Conservation (phyloP, 2,113 vertebrate genomes). For the Regulus satrapa region DNA sequence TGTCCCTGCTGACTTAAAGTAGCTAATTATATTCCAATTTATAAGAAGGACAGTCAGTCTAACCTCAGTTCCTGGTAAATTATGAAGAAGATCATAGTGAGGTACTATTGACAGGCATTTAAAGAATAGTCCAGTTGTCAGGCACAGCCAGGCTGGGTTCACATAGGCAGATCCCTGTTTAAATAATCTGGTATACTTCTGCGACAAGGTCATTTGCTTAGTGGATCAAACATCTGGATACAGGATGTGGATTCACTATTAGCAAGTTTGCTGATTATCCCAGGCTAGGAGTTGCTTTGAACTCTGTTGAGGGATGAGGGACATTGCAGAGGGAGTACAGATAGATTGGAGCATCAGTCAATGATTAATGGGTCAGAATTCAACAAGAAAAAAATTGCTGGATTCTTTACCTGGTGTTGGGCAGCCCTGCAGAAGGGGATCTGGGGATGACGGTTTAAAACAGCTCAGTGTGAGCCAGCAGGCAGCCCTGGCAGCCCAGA, state of each 20-base stretch:
- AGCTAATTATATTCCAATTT: accelerated
- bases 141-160: background rate
- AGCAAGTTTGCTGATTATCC: background rate
- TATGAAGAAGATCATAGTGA: background rate
- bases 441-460: background rate
- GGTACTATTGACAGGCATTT: background rate
- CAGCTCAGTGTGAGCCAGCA: background rate
- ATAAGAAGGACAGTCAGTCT: background rate
- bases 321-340: background rate
- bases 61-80: background rate
- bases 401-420: background rate
- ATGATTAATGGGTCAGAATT: background rate
- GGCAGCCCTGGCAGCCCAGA: background rate
- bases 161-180: background rate
- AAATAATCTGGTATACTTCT: background rate
- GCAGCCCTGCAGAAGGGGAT: background rate
- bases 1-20: background rate
- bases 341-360: background rate
- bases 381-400: background rate
- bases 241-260: background rate
- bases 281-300: background rate
- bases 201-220: background rate
- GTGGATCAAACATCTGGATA: background rate
- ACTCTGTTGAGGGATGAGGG: background rate
- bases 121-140: background rate